Evolutionary conservation across 2,113 vertebrate species (phyloP).

Genomic region (Muntiacus reevesi): DNA sequence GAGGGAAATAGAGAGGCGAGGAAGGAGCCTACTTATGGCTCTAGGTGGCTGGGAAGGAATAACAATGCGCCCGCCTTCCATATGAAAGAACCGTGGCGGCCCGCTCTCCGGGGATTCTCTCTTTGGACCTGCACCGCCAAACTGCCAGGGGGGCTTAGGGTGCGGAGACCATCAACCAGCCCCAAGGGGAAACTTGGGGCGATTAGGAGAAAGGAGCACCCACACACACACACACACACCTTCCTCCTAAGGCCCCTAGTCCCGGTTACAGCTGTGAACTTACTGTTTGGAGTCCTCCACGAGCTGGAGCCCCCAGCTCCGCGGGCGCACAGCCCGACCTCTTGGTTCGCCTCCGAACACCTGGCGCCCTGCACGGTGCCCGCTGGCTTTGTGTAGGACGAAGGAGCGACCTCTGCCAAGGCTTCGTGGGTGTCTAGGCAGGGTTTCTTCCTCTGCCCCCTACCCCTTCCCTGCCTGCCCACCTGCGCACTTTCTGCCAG

Average conservation of each 20-base stretch:
- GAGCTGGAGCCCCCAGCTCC: not conserved
- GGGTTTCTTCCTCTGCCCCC: not conserved
- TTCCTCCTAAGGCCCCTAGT: not conserved
- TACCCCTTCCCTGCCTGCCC: not conserved
- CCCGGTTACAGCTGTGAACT: not conserved
- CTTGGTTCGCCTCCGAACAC: not conserved
- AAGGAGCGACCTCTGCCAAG: not conserved
- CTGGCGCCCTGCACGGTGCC: not conserved
- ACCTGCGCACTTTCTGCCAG: not conserved
- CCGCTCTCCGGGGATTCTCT: not conserved
- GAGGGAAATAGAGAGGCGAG: not conserved
- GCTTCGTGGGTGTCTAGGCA: not conserved
- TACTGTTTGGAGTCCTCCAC: not conserved
- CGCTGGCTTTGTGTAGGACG: not conserved
- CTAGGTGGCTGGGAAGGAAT: not conserved
- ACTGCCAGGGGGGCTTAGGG: not conserved
- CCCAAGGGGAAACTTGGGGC: not conserved
- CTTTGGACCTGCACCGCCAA: not conserved
- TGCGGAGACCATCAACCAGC: not conserved
- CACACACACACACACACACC: not conserved
- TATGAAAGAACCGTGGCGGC: not conserved
- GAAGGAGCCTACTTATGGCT: accelerated
- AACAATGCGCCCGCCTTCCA: constrained; percentile 11
- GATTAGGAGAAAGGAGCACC: not conserved
- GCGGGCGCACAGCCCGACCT: not conserved